Percentiles rank a stretch among this genome's conserved stretches.
phyloP scores from a whole-genome alignment of 2,113 vertebrate genomes.

The zebrafish (Danio rerio) region DNA sequence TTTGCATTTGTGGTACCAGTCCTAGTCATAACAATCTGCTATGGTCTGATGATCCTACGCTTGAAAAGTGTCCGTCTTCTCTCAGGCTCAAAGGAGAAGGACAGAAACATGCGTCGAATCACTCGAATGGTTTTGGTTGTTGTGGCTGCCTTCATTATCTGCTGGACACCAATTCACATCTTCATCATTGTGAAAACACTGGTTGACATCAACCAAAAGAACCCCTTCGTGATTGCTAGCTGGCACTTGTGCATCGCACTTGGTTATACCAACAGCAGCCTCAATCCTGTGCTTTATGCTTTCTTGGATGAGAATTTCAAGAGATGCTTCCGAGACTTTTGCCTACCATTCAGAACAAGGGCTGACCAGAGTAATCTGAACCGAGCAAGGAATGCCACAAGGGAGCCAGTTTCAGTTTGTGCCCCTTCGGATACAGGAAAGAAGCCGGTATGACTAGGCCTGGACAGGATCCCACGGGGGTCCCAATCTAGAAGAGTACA shows the following conservation, averaged over 20 bases:
- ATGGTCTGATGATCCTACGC: constrained; percentile 14
- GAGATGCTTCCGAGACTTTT: constrained; percentile 88
- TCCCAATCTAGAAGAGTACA: constrained; percentile 69
- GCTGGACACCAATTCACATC: background rate
- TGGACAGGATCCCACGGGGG: constrained; percentile 70
- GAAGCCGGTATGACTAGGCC: constrained; percentile 85
- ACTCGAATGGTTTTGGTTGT: constrained; percentile 15
- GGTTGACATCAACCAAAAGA: constrained; percentile 87
- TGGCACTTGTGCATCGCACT: constrained; percentile 95
- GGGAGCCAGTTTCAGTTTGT: constrained; percentile 83
- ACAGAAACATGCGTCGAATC: constrained; percentile 8
- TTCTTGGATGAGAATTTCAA: constrained; percentile 80
- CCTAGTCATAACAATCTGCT: constrained; percentile 86
- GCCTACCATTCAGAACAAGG: constrained; percentile 77
- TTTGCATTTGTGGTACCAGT: constrained; percentile 94
- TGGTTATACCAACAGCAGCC: constrained; percentile 75
- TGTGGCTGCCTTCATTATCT: background rate
- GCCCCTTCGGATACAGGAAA: constrained; percentile 71
- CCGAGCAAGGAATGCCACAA: constrained; percentile 71
- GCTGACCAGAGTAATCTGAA: constrained; percentile 77
- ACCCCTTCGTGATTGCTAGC: constrained; percentile 88
- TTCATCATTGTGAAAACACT: constrained; percentile 89
- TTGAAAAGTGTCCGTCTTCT: background rate
- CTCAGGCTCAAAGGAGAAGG: constrained; percentile 13
- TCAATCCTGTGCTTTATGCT: constrained; percentile 92